Evolutionary conservation across 2,797 vertebrate genomes (phyloP).

Genomic region (Prionace glauca): DNA sequence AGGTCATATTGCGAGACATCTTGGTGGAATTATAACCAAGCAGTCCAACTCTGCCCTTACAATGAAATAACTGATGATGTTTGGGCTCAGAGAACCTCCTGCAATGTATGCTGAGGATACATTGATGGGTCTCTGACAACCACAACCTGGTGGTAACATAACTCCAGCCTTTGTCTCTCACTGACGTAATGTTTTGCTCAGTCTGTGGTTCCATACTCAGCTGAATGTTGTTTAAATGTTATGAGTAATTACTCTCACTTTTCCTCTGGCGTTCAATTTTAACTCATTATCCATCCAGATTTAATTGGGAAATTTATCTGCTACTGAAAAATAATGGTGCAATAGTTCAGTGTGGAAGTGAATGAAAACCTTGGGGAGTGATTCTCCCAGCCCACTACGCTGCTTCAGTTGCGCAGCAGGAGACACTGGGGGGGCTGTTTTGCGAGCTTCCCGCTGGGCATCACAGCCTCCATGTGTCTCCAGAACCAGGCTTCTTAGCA

Average conservation of each 20-base stretch:
- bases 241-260: background rate
- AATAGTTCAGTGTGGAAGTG: background rate
- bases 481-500: too few relatives aligned
- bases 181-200: background rate
- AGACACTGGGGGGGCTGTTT: too few relatives aligned
- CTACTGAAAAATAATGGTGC: background rate
- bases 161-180: background rate
- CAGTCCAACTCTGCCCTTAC: background rate
- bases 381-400: too few relatives aligned
- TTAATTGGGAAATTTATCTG: background rate
- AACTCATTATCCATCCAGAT: background rate
- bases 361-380: background rate
- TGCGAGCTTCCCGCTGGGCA: too few relatives aligned
- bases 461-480: too few relatives aligned
- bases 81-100: background rate
- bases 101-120: background rate
- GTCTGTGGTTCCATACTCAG: background rate
- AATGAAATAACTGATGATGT: background rate
- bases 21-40: background rate
- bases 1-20: too few relatives aligned
- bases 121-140: background rate
- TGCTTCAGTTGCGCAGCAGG: too few relatives aligned
- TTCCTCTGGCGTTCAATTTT: background rate
- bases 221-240: background rate
- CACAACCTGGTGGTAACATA: background rate